A percentile compares a stretch with the other conserved stretches of the same genome.
Conservation (phyloP, 2,113 vertebrate species). For the Channa argus region DNA sequence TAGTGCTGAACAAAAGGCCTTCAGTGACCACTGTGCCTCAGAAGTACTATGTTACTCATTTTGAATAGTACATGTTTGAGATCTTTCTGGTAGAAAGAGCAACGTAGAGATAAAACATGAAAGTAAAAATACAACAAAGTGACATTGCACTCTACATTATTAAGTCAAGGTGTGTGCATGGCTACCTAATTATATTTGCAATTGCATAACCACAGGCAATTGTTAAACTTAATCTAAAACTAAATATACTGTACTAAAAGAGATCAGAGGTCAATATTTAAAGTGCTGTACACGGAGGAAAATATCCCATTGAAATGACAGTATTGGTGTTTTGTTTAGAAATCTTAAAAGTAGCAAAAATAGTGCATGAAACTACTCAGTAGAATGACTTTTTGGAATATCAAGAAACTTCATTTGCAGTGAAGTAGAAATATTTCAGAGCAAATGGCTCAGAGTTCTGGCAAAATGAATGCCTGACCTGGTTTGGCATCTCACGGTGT, state of each 20-base stretch:
- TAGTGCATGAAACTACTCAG: neutral
- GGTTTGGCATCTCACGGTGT: slow-evolving; percentile 36
- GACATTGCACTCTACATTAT: neutral
- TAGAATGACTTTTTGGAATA: neutral
- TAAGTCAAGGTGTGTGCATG: neutral
- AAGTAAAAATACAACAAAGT: slow-evolving; percentile 7
- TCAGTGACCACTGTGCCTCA: slow-evolving; percentile 22
- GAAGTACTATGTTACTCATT: neutral
- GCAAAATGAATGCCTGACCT: slow-evolving; percentile 42
- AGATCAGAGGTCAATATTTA: neutral
- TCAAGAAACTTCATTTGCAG: slow-evolving; percentile 19
- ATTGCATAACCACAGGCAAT: neutral
- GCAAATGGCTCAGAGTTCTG: slow-evolving; percentile 46
- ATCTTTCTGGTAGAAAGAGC: neutral
- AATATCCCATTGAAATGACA: neutral
- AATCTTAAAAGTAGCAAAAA: neutral
- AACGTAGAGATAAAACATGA: slow-evolving; percentile 35
- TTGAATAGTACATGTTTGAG: slow-evolving; percentile 36
- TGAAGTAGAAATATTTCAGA: slow-evolving; percentile 24
- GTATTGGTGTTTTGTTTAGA: neutral
- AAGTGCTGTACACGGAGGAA: neutral
- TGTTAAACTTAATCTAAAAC: neutral
- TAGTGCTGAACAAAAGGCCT: slow-evolving; percentile 59
- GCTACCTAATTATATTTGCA: neutral
- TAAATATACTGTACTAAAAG: neutral